Percentiles rank a stretch among this genome's conserved stretches.
These are phyloP conservation scores for Pollimyrus isidori DNA, from an alignment of 2,113 vertebrate genomes.

Conservation along the genomic window DNA sequence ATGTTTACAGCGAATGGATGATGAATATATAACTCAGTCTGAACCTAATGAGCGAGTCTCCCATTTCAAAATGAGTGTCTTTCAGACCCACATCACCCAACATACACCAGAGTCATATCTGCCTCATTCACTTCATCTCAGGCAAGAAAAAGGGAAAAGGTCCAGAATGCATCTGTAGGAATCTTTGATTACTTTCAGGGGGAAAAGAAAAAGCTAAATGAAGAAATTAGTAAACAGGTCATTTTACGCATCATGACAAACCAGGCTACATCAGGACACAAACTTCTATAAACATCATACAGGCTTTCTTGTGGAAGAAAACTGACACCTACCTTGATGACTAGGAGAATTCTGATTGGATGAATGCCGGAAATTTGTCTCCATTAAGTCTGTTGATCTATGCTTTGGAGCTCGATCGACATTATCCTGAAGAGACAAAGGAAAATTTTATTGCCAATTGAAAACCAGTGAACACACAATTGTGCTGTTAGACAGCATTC, in stretches of 20 bases:
- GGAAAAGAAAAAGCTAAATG: neutral
- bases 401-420: slow-evolving; percentile 72
- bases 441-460: neutral
- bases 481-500: neutral
- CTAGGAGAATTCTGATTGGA: slow-evolving; percentile 61
- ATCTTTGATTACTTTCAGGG: neutral
- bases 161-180: neutral
- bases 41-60: slow-evolving; percentile 39
- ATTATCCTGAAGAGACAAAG: slow-evolving; percentile 67
- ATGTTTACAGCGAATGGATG: slow-evolving; percentile 57
- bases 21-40: slow-evolving; percentile 45
- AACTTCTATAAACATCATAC: neutral
- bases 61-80: slow-evolving; percentile 19
- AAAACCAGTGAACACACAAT: neutral
- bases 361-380: slow-evolving; percentile 64
- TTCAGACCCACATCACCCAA: slow-evolving; percentile 15
- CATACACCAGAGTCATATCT: slow-evolving; percentile 11
- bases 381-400: slow-evolving; percentile 63
- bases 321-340: slow-evolving; percentile 70
- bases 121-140: neutral
- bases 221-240: neutral
- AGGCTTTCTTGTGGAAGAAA: neutral
- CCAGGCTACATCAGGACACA: neutral
- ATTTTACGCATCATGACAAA: neutral
- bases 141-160: neutral